phyloP scores from a whole-genome alignment of 2,888 invertebrate species.

The Antitype chi region DNA sequence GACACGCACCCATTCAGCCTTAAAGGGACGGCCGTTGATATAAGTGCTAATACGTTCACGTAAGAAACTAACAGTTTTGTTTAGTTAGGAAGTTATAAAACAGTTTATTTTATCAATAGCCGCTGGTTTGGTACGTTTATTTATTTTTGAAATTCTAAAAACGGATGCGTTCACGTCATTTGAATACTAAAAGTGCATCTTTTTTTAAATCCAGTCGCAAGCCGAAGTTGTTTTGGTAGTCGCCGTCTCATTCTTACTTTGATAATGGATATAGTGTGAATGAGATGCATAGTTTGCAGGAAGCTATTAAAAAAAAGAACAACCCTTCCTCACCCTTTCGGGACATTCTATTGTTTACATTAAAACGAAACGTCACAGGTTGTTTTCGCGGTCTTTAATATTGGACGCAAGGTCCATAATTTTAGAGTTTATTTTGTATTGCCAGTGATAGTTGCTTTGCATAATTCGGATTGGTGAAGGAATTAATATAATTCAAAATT shows the following conservation, averaged over 20 bases:
- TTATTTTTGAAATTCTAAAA: conserved; percentile 87
- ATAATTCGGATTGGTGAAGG: conserved; percentile 64
- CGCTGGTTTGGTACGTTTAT: conserved; percentile 77
- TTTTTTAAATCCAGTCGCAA: conserved; percentile 75
- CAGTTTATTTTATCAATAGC: conserved; percentile 85
- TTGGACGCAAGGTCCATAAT: conserved; percentile 66
- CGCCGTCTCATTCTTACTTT: conserved; percentile 73
- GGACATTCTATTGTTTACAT: conserved; percentile 86
- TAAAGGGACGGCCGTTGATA: conserved; percentile 65
- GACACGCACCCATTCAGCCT: conserved; percentile 54
- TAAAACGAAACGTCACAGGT: conserved; percentile 77
- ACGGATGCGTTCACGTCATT: conserved; percentile 89
- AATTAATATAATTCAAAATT: conserved; percentile 82
- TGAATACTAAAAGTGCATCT: conserved; percentile 88
- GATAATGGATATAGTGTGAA: conserved; percentile 69
- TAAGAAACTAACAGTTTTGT: conserved; percentile 74
- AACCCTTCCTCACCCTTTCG: conserved; percentile 89
- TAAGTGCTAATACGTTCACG: conserved; percentile 64
- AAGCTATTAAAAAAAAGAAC: conserved; percentile 89
- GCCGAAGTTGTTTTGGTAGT: conserved; percentile 69
- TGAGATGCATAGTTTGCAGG: conserved; percentile 83
- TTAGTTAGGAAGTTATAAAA: conserved; percentile 87
- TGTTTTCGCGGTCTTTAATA: conserved; percentile 66
- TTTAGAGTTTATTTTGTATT: conserved; percentile 72
- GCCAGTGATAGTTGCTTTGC: conserved; percentile 50